Evolutionary conservation across 2,888 invertebrate species (phyloP).

Genomic region (Microdon myrmicae): DNA sequence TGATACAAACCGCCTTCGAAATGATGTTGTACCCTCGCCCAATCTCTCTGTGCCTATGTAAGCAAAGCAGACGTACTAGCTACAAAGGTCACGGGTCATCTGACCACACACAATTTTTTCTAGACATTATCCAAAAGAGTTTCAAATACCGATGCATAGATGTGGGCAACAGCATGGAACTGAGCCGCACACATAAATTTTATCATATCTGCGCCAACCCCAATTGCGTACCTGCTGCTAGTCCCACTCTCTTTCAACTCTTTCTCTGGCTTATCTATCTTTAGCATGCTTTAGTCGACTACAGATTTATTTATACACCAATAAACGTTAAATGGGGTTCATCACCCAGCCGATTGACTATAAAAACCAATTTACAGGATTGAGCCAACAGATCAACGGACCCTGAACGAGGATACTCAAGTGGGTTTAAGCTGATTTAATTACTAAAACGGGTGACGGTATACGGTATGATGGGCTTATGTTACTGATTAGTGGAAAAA

Average conservation of each 20-base stretch:
- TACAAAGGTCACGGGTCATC: slow-evolving; percentile 36
- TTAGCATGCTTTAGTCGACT: too few species aligned
- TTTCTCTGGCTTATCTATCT: too few species aligned
- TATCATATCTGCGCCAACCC: slow-evolving; percentile 25
- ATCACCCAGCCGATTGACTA: slow-evolving; percentile 35
- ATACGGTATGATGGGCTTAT: too few species aligned
- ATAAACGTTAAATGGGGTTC: slow-evolving; percentile 47
- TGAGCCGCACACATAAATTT: slow-evolving; percentile 19
- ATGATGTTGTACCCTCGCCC: slow-evolving; percentile 35
- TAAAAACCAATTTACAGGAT: slow-evolving; percentile 28
- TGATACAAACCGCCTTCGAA: slow-evolving; percentile 16
- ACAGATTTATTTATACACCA: slow-evolving; percentile 43
- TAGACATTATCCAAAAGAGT: slow-evolving; percentile 33
- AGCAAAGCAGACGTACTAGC: slow-evolving; percentile 27
- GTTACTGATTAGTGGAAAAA: too few species aligned
- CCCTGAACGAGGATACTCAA: background rate
- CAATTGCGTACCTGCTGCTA: slow-evolving; percentile 21
- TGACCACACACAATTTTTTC: slow-evolving; percentile 48
- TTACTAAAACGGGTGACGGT: too few species aligned
- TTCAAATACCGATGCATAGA: slow-evolving; percentile 22
- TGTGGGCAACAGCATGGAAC: slow-evolving; percentile 27
- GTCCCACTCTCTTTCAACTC: too few species aligned
- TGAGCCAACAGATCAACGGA: background rate
- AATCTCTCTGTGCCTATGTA: slow-evolving; percentile 17
- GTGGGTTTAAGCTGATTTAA: slow-evolving; percentile 3